Conservation (phyloP, 2,888 invertebrate species). For the Dynastes grantii region DNA sequence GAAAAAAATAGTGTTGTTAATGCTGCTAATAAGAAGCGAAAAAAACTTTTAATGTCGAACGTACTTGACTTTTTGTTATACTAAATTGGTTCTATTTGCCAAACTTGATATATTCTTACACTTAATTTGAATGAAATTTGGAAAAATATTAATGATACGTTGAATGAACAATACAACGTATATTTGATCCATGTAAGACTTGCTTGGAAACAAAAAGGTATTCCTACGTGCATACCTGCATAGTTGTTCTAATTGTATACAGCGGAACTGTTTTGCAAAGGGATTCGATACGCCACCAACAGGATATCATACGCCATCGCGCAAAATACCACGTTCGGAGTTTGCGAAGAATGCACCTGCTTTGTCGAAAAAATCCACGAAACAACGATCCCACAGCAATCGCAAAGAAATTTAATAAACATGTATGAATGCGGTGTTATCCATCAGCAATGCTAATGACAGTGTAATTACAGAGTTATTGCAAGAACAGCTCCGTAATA, state of each 20-base stretch:
- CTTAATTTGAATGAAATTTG: too few species aligned
- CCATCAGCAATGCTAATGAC: constrained; percentile 30
- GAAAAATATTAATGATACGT: too few species aligned
- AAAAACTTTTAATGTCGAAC: too few species aligned
- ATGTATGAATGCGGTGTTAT: neutral
- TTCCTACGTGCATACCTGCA: too few species aligned
- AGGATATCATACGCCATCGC: neutral
- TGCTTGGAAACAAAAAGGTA: too few species aligned
- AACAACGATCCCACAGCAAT: constrained; percentile 15
- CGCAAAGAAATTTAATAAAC: constrained; percentile 23
- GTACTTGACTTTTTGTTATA: too few species aligned
- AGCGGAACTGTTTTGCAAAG: constrained; percentile 15
- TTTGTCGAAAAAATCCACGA: constrained; percentile 7
- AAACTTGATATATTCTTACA: too few species aligned
- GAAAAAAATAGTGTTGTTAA: too few species aligned
- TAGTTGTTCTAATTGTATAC: neutral
- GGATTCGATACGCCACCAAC: constrained; percentile 10
- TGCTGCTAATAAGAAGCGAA: too few species aligned
- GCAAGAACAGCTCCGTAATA: constrained; percentile 7
- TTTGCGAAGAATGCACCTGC: neutral
- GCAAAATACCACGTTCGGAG: constrained; percentile 12
- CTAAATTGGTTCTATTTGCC: too few species aligned
- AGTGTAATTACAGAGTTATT: constrained; percentile 18
- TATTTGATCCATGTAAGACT: too few species aligned
- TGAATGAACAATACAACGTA: too few species aligned